Percentiles rank a stretch among this genome's conserved stretches.
phyloP scores from a whole-genome alignment of 2,797 vertebrate species.

The Anguilla pacifica region DNA sequence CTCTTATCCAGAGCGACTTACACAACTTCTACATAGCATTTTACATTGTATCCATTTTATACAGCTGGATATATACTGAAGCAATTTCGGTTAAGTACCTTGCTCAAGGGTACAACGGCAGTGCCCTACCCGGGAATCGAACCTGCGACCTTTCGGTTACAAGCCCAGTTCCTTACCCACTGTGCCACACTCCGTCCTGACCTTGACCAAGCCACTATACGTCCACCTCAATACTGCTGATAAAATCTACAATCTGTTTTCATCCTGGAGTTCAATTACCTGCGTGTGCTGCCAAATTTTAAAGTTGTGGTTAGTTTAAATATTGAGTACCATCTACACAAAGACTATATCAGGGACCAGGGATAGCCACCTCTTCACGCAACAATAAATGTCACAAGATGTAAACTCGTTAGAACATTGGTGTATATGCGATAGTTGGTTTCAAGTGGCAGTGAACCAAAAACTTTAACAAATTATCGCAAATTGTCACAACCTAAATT shows the following conservation, averaged over 20 bases:
- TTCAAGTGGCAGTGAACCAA: background rate
- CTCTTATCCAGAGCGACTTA: too few relatives aligned
- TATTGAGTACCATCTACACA: background rate
- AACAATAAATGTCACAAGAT: background rate
- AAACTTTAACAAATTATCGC: background rate
- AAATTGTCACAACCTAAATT: background rate
- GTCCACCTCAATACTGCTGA: background rate
- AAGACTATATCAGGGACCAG: background rate
- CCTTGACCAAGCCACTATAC: background rate
- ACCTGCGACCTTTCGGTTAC: too few relatives aligned
- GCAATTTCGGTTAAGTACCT: too few relatives aligned
- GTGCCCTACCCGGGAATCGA: too few relatives aligned
- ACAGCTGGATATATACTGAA: too few relatives aligned
- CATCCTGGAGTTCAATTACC: constrained; percentile 21
- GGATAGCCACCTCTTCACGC: background rate
- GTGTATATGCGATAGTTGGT: background rate
- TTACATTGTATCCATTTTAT: too few relatives aligned
- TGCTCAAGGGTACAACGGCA: too few relatives aligned
- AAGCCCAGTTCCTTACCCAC: too few relatives aligned
- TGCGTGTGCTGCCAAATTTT: constrained; percentile 9
- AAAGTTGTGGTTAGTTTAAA: constrained; percentile 27
- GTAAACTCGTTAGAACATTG: background rate
- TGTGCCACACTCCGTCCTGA: too few relatives aligned
- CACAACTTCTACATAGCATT: too few relatives aligned
- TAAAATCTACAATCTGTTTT: background rate